Conservation (phyloP, 2,888 invertebrate genomes). For the Platypus cylindrus region DNA sequence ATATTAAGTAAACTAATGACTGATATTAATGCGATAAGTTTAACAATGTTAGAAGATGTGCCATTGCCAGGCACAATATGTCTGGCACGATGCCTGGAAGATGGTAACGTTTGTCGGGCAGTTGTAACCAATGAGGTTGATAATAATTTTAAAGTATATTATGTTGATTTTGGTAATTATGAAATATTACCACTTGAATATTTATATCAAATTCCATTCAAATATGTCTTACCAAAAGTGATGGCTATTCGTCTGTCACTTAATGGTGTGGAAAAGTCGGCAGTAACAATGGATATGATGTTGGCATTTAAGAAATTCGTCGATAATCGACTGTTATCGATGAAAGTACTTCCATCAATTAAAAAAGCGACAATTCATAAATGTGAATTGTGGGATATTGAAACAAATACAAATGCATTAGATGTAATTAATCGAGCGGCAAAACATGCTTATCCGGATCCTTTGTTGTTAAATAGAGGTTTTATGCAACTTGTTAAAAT, state of each 20-base stretch:
- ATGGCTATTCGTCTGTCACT: conserved; percentile 65
- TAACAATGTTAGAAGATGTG: conserved; percentile 50
- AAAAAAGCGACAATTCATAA: conserved; percentile 48
- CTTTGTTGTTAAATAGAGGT: conserved; percentile 26
- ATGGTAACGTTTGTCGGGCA: conserved; percentile 59
- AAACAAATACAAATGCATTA: conserved; percentile 42
- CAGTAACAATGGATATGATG: conserved; percentile 46
- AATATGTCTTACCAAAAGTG: conserved; percentile 56
- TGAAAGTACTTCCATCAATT: conserved; percentile 55
- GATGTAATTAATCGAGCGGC: conserved; percentile 40
- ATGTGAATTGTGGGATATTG: conserved; percentile 52
- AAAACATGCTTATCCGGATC: conserved; percentile 28
- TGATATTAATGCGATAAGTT: conserved; percentile 51
- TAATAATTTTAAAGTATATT: conserved; percentile 58
- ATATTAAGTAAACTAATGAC: conserved; percentile 57
- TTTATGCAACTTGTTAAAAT: conserved; percentile 43
- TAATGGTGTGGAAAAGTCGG: conserved; percentile 49
- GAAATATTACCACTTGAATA: conserved; percentile 58
- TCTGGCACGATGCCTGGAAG: conserved; percentile 57
- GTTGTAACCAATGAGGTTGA: conserved; percentile 62
- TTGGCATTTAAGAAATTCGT: conserved; percentile 59
- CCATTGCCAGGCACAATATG: conserved; percentile 67
- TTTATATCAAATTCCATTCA: conserved; percentile 62
- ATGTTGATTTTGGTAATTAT: conserved; percentile 70
- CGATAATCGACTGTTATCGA: conserved; percentile 45